These are phyloP conservation scores for Apamea monoglypha DNA, from an alignment of 2,888 invertebrate genomes.

Conservation along the genomic window DNA sequence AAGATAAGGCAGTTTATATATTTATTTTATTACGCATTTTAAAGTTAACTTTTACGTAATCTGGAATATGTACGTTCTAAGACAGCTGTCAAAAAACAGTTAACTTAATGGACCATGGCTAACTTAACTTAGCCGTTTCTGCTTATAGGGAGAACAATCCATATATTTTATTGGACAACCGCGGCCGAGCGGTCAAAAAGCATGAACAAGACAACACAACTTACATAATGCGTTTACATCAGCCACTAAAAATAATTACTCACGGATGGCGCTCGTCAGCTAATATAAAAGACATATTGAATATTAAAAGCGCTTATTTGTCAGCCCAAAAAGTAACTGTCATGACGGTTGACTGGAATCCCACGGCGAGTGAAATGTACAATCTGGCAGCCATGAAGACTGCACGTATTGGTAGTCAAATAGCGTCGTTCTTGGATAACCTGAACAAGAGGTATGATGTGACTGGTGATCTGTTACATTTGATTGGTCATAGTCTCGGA, in stretches of 20 bases:
- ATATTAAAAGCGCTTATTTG: slow-evolving; percentile 14
- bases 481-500: slow-evolving; percentile 32
- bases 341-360: slow-evolving; percentile 20
- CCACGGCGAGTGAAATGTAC: background rate
- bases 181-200: background rate
- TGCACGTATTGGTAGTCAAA: accelerated
- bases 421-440: slow-evolving; percentile 4
- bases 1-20: too few species aligned
- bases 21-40: too few species aligned
- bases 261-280: slow-evolving; percentile 30
- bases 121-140: background rate
- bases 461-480: slow-evolving; percentile 15
- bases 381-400: accelerated
- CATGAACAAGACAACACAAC: background rate
- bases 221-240: background rate
- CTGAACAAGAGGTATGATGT: background rate
- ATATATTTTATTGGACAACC: slow-evolving; percentile 13
- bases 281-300: background rate
- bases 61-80: too few species aligned
- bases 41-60: too few species aligned
- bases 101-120: too few species aligned
- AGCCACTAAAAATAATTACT: slow-evolving; percentile 13
- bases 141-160: background rate
- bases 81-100: too few species aligned
- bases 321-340: background rate